Percentiles rank a stretch among this genome's conserved stretches.
These are phyloP conservation scores for Passer domesticus DNA, from an alignment of 2,113 vertebrate genomes.

Conservation along the genomic window DNA sequence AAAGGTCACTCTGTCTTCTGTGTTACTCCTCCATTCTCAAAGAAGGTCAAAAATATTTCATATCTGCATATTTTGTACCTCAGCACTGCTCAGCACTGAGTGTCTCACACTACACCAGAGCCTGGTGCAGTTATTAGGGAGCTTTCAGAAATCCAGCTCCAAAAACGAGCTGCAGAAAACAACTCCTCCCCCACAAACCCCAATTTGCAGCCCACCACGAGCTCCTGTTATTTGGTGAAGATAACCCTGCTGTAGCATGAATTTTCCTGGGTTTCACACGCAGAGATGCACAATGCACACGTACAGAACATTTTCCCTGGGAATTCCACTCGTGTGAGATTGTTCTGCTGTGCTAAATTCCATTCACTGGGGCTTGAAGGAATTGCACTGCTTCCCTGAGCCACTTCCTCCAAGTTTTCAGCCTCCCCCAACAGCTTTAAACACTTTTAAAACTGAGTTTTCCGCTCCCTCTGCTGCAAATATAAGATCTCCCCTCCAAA, in stretches of 20 bases:
- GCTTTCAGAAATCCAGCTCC: not conserved
- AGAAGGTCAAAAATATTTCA: not conserved
- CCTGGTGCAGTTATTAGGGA: not conserved
- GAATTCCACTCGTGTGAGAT: accelerated
- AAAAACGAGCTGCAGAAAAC: not conserved
- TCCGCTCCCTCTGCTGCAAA: not conserved
- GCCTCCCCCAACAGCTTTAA: not conserved
- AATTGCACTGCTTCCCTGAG: not conserved
- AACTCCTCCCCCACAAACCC: not conserved
- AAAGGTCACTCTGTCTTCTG: not conserved
- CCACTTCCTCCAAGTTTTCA: not conserved
- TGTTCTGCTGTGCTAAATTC: not conserved
- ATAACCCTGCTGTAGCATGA: accelerated
- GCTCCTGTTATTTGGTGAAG: not conserved
- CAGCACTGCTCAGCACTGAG: accelerated
- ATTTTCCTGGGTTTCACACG: not conserved
- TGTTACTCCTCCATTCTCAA: not conserved
- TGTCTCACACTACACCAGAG: not conserved
- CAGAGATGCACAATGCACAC: not conserved
- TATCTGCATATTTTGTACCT: not conserved
- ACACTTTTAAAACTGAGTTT: not conserved
- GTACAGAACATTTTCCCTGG: too few species aligned
- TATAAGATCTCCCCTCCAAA: accelerated
- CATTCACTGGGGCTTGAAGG: not conserved
- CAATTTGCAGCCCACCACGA: not conserved